Conservation (phyloP, 1,140 invertebrate species). For the Papilio polyxenes region DNA sequence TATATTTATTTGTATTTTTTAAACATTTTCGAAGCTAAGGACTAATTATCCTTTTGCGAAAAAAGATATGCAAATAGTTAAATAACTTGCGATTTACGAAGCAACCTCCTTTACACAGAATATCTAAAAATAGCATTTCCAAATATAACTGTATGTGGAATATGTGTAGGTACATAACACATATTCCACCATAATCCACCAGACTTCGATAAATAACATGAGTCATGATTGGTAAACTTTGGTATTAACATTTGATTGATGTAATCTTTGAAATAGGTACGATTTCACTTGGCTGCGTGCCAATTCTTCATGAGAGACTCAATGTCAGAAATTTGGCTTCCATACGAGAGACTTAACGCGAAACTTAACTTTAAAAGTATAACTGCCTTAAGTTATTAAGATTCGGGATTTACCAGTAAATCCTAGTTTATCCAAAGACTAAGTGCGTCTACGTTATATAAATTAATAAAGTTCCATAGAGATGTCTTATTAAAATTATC, state of each 20-base stretch:
- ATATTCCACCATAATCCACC: neutral
- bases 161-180: neutral
- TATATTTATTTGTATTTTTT: neutral
- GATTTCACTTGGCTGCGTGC: neutral
- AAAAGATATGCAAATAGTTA: neutral
- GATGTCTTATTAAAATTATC: too few species aligned
- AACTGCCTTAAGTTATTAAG: too few species aligned
- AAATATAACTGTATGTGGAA: conserved; percentile 15
- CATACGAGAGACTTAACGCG: too few species aligned
- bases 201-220: neutral
- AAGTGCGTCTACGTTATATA: too few species aligned
- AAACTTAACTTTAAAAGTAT: too few species aligned
- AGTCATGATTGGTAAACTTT: conserved; percentile 22
- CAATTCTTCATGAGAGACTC: neutral
- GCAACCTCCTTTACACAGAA: neutral
- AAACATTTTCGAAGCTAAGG: neutral
- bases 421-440: too few species aligned
- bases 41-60: neutral
- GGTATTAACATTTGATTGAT: conserved; percentile 26
- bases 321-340: neutral
- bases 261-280: neutral
- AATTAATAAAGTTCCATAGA: too few species aligned
- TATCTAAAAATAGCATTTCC: neutral
- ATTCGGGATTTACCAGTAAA: too few species aligned
- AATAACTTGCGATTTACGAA: neutral